These are phyloP conservation scores for Morpho deidamia DNA, from an alignment of 2,888 invertebrate genomes.

Conservation along the genomic window DNA sequence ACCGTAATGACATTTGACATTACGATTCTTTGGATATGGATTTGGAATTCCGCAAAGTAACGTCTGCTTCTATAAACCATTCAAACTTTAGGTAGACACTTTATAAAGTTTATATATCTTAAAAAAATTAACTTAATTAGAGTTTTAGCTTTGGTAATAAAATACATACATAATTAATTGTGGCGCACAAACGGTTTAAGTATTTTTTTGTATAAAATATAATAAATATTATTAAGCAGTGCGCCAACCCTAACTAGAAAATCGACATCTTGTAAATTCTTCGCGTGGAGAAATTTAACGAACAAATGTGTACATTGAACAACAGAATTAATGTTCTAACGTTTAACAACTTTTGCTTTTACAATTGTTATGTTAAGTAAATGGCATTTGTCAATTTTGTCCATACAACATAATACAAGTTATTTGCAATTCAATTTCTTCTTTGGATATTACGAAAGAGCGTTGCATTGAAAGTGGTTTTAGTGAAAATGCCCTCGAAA, in stretches of 20 bases:
- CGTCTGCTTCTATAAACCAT: too few species aligned
- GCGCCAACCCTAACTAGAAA: conserved; percentile 3
- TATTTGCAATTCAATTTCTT: background rate
- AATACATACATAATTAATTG: too few species aligned
- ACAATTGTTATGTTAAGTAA: background rate
- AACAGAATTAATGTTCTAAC: background rate
- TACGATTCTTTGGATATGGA: too few species aligned
- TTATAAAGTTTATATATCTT: too few species aligned
- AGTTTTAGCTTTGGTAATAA: too few species aligned
- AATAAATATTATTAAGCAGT: background rate
- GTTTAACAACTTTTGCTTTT: background rate
- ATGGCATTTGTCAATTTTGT: background rate
- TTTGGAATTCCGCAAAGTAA: too few species aligned
- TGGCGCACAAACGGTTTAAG: background rate
- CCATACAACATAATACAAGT: background rate
- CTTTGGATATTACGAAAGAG: too few species aligned
- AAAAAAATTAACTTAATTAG: too few species aligned
- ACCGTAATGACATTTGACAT: too few species aligned
- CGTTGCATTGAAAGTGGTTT: too few species aligned
- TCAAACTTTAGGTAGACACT: too few species aligned
- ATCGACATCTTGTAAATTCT: background rate
- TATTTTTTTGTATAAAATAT: background rate
- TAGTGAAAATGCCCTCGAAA: too few species aligned
- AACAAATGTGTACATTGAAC: background rate
- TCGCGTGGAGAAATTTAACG: background rate